A percentile compares a stretch with the other conserved stretches of the same genome.
phyloP scores from a whole-genome alignment of 2,797 vertebrate species.

The Heliangelus exortis region DNA sequence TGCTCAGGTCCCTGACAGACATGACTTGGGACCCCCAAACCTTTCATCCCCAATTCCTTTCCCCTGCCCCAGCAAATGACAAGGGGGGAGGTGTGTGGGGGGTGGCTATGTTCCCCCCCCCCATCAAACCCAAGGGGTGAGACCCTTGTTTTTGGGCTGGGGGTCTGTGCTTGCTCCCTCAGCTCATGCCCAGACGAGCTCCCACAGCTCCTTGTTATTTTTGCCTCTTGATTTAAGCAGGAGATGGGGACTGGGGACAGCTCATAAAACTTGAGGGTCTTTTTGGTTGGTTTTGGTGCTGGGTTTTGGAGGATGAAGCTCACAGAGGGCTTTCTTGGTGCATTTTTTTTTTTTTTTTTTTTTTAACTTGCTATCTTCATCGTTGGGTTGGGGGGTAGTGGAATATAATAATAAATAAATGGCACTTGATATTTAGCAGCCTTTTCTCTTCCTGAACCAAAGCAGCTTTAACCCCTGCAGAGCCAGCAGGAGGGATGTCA shows the following conservation, averaged over 20 bases:
- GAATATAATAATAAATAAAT: not conserved
- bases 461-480: not conserved
- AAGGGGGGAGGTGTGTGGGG: not conserved
- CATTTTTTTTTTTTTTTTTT: not conserved
- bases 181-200: rapidly evolving
- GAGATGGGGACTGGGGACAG: not conserved
- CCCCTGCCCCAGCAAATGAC: not conserved
- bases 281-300: not conserved
- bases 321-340: not conserved
- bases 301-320: not conserved
- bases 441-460: not conserved
- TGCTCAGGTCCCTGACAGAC: rapidly evolving
- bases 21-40: not conserved
- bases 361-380: conserved; percentile 41
- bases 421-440: conserved; percentile 34
- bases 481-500: not conserved
- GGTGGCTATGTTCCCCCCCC: rapidly evolving
- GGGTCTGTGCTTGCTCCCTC: not conserved
- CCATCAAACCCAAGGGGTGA: rapidly evolving
- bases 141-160: not conserved
- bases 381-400: not conserved
- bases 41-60: not conserved
- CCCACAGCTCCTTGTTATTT: not conserved
- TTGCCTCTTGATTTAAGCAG: not conserved
- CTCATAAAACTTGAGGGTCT: not conserved